These are phyloP conservation scores for Notodonta dromedarius DNA, from an alignment of 2,888 invertebrate species.

Conservation along the genomic window DNA sequence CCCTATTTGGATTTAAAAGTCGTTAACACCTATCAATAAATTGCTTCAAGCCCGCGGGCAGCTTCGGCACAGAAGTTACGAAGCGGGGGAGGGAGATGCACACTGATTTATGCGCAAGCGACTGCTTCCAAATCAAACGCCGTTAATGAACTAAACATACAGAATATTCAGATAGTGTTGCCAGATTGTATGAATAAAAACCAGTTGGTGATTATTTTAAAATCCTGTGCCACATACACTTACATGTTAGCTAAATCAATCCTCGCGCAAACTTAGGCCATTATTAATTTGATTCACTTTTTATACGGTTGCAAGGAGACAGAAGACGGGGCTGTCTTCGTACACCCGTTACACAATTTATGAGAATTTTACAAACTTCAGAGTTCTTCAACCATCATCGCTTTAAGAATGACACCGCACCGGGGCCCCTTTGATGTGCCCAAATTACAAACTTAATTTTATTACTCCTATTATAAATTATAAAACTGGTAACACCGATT, in stretches of 20 bases:
- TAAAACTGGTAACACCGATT: not conserved
- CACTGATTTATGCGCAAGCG: constrained; percentile 24
- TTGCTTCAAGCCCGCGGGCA: constrained; percentile 14
- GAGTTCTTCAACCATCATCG: too few relatives aligned
- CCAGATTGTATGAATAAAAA: not conserved
- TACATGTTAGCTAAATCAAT: too few relatives aligned
- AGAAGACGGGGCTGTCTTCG: too few relatives aligned
- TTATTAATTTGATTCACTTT: too few relatives aligned
- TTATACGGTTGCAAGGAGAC: too few relatives aligned
- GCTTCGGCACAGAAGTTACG: not conserved
- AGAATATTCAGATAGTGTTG: not conserved
- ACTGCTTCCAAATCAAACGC: constrained; percentile 17
- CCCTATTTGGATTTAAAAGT: constrained; percentile 12
- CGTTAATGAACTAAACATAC: constrained; percentile 19
- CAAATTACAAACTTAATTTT: not conserved
- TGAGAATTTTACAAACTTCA: too few relatives aligned
- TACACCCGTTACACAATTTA: too few relatives aligned
- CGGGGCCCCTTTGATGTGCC: too few relatives aligned
- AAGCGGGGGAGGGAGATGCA: not conserved
- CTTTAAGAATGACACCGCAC: too few relatives aligned
- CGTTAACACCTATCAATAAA: constrained; percentile 27
- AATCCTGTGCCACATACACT: too few relatives aligned
- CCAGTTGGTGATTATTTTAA: too few relatives aligned
- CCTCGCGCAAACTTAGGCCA: too few relatives aligned
- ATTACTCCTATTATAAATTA: not conserved